These are phyloP conservation scores for Hylia prasina DNA, from an alignment of 2,113 vertebrate species.

Conservation along the genomic window DNA sequence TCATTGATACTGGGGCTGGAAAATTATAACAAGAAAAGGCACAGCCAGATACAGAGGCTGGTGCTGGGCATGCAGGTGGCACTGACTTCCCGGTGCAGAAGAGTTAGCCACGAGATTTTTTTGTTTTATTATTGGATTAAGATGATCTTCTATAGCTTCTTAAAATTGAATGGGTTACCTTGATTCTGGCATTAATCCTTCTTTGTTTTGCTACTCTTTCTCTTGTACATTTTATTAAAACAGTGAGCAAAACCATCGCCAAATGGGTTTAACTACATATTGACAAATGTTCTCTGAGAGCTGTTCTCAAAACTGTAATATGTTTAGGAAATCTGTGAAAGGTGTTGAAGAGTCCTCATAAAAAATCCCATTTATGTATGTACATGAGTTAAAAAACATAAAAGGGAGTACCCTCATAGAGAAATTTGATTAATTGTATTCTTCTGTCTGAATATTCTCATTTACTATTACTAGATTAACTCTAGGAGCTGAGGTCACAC, in stretches of 20 bases:
- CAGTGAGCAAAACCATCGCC: not conserved
- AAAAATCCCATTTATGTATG: not conserved
- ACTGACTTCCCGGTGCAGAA: not conserved
- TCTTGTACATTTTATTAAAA: not conserved
- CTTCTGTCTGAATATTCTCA: not conserved
- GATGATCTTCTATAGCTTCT: not conserved
- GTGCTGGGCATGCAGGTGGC: not conserved
- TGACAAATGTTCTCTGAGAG: not conserved
- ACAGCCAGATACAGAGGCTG: not conserved
- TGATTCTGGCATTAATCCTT: not conserved
- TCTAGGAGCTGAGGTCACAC: not conserved
- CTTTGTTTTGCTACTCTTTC: not conserved
- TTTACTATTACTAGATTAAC: not conserved
- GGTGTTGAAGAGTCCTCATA: not conserved
- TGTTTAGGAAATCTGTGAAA: not conserved
- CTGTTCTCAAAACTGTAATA: not conserved
- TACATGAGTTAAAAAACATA: not conserved
- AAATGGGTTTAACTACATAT: not conserved
- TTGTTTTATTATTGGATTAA: not conserved
- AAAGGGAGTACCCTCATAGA: not conserved
- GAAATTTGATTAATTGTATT: not conserved
- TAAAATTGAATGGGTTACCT: not conserved
- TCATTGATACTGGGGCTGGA: not conserved
- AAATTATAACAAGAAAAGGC: not conserved
- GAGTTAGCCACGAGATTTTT: rapidly evolving